phyloP scores from a whole-genome alignment of 2,113 vertebrate species.

The Nothocercus nigrocapillus region DNA sequence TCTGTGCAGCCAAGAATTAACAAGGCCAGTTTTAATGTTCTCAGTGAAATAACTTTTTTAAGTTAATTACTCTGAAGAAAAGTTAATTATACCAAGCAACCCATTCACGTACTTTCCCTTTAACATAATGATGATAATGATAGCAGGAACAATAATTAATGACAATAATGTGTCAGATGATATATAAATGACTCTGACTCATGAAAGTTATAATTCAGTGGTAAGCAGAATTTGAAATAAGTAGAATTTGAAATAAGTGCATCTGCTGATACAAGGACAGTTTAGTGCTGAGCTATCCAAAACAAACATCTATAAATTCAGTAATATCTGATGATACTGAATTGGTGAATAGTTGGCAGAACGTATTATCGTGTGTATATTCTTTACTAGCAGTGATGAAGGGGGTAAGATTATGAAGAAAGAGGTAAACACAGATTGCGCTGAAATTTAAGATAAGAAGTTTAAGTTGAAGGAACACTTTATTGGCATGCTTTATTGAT shows the following conservation, averaged over 20 bases:
- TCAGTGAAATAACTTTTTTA: neutral
- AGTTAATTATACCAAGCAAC: neutral
- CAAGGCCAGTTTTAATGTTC: neutral
- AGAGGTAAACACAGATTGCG: neutral
- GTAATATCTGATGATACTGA: neutral
- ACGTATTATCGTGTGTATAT: neutral
- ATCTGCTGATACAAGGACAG: neutral
- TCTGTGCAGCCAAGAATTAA: neutral
- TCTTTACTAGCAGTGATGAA: neutral
- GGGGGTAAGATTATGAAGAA: neutral
- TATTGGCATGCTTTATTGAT: neutral
- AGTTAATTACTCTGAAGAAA: neutral
- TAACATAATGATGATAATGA: neutral
- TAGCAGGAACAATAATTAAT: neutral
- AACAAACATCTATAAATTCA: neutral
- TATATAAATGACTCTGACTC: neutral
- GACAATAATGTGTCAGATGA: neutral
- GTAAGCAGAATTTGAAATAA: neutral
- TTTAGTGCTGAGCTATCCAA: neutral
- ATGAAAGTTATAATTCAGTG: fast-evolving
- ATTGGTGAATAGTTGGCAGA: neutral
- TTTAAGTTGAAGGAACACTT: neutral
- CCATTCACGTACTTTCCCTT: neutral
- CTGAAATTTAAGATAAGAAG: neutral
- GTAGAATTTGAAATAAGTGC: neutral